Base-by-base conservation (phyloP, 2,113 vertebrate species). In the Prinia subflava region DNA sequence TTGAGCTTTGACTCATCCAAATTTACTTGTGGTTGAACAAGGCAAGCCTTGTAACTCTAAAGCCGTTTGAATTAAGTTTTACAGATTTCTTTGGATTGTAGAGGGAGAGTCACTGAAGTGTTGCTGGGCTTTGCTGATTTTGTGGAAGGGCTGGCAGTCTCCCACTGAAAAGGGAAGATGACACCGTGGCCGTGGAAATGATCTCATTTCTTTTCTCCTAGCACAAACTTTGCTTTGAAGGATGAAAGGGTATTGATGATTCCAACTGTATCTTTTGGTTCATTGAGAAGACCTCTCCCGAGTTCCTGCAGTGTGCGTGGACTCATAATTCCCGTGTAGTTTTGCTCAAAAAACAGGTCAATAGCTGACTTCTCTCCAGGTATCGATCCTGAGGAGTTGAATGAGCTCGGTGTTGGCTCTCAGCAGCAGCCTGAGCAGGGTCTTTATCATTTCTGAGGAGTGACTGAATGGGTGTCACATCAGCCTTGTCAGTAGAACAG, bases 121-220 rank as follows among this genome's bases (percentile, higher is more conserved):
- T 90, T 80, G 63, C 60, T 87, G 88, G 71, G 47, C 64, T 95
- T 71, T 35, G 50, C 81, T 81, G 55, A 6, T 41, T 83, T 76
- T 91, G 13, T 80, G 42, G 2, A 57, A 65, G 19, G 6, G 12
- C 50, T 88, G 87, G 70, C 70, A 88, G 55, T 63, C 37, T 83
- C 14, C 27, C 27, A 2, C 49, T 33, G 71, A 21, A 69, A 88
- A 39, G 44, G 33, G 27, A 47, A 67, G 71, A 80, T n/a, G 86
- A 41, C 7, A 3, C 39, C 1, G 2, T 42, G 73, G 78, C 75
- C 0, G 0, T 13, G 1, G 50, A 80, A 83, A 49, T 49, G 15
- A 49, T 60, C 79, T 41, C 63, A 9, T 80, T 87, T 73, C 70
- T 80, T 68, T 67, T 35, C 64, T 86, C 52, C 56, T 21, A 15